Evolutionary conservation across 2,797 vertebrate genomes (phyloP), one percentile per base, ranked within the genome.

Genomic region (Triplophysa yarkandensis): DNA sequence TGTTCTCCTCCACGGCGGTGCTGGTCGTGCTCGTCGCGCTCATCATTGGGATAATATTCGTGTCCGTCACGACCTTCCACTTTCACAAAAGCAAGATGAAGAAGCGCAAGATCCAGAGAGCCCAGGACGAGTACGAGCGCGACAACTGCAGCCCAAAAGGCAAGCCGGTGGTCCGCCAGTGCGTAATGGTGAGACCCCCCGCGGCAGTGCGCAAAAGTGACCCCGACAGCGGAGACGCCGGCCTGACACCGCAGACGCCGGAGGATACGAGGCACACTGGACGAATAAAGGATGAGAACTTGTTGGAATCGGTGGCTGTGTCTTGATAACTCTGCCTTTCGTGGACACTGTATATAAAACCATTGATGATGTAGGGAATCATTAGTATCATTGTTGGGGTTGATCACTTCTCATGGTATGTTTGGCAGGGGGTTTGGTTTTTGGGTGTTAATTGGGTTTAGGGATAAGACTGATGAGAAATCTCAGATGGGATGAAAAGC

Each of bases 81-180:
- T 80, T 94, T 82, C 94, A 95, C 88, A 95, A 95, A 86, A 90
- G 93, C 36, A 94, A 92, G 86, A 94, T 95, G 94, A 95, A 95
- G 85, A 95, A 94, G 82, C 89, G 94, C 84, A 95, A 95, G 87
- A 94, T 95, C 81, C 91, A 93, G 85, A 92, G 88, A 85, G 94
- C 94, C 68, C 93, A 95, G 86, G 94, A 95, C 89, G 94, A 95
- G 39, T 95, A 94, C 0, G 94, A 95, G 74, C 88, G 93, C 80
- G 94, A 95, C 90, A 93, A 94, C 85, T 92, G 94, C 87, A 87
- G 80, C 44, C 83, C 84, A 14, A 79, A 77, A 77, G 80, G 77
- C 63, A 79, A 83, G 46, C 64, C 76, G 52, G 73, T 63, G 78
- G 81, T 10, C 80, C 85, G 76, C 79, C 84, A 77, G 73, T 84